phyloP scores from a whole-genome alignment of 2,797 vertebrate genomes.

The Cyprinodon diabolis region DNA sequence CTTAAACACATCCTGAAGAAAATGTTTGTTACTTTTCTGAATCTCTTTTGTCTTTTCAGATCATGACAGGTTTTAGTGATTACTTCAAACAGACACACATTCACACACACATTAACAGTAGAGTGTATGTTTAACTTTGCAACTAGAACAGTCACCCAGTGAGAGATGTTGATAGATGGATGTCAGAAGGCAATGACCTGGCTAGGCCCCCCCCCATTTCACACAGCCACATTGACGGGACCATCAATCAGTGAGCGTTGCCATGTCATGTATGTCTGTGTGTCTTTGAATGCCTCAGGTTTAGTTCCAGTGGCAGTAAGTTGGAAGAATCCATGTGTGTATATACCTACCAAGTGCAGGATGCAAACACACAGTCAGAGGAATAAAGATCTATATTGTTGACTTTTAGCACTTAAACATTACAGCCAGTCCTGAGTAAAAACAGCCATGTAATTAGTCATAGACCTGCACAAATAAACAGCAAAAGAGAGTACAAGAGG shows the following conservation, averaged over 20 bases:
- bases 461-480: constrained; percentile 65
- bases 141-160: constrained; percentile 52
- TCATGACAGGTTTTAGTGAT: constrained; percentile 30
- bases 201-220: constrained; percentile 57
- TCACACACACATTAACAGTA: constrained; percentile 39
- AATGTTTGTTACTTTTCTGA: constrained; percentile 57
- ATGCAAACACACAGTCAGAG: constrained; percentile 6
- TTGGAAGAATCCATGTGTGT: constrained; percentile 21
- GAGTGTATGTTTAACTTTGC: constrained; percentile 62
- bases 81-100: constrained; percentile 16
- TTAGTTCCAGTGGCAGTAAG: not conserved
- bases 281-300: constrained; percentile 25
- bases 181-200: constrained; percentile 63
- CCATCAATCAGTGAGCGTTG: constrained; percentile 59
- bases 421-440: constrained; percentile 66
- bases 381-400: constrained; percentile 62
- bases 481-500: not conserved
- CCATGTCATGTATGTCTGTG: constrained; percentile 8
- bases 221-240: constrained; percentile 57
- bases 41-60: constrained; percentile 48
- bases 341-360: constrained; percentile 8
- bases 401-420: constrained; percentile 61
- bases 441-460: constrained; percentile 66
- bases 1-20: constrained; percentile 26
- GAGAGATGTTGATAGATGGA: constrained; percentile 64